Conservation (phyloP, 2,888 invertebrate genomes). For the Drosophila ustulata region DNA sequence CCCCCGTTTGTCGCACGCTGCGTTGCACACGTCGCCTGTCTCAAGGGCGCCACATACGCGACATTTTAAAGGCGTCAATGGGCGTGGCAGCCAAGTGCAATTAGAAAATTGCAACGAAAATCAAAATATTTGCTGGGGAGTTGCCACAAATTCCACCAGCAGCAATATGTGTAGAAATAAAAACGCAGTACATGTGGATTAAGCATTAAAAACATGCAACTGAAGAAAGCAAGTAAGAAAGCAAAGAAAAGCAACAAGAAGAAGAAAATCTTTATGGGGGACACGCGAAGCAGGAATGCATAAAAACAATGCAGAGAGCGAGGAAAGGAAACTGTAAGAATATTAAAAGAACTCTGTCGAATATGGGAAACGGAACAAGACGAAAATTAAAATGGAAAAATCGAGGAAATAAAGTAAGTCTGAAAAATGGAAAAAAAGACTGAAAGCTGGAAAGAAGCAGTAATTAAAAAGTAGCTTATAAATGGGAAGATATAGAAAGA, state of each 20-base stretch:
- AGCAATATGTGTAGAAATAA: background rate
- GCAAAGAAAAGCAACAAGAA: background rate
- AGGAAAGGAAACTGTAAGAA: too few species aligned
- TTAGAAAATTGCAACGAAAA: constrained; percentile 26
- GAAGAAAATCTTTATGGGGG: too few species aligned
- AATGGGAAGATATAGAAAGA: too few species aligned
- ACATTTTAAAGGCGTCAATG: constrained; percentile 8
- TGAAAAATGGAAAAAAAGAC: too few species aligned
- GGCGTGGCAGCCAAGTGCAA: constrained; percentile 12
- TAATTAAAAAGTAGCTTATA: too few species aligned
- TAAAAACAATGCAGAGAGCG: too few species aligned
- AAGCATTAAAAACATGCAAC: background rate
- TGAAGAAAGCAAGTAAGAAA: background rate
- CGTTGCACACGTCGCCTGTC: constrained; percentile 56
- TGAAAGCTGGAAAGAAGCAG: too few species aligned
- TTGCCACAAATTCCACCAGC: background rate
- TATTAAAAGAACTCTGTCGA: too few species aligned
- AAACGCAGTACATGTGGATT: background rate
- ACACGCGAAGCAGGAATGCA: too few species aligned
- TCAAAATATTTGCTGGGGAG: constrained; percentile 33
- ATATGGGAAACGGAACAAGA: too few species aligned
- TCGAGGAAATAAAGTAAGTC: too few species aligned
- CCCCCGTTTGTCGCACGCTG: constrained; percentile 17
- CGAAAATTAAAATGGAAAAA: too few species aligned
- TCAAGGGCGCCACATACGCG: constrained; percentile 54